Evolutionary conservation across 2,888 invertebrate species (phyloP), one percentile per base, ranked within the genome.

Genomic region (Pristionchus mayeri): DNA sequence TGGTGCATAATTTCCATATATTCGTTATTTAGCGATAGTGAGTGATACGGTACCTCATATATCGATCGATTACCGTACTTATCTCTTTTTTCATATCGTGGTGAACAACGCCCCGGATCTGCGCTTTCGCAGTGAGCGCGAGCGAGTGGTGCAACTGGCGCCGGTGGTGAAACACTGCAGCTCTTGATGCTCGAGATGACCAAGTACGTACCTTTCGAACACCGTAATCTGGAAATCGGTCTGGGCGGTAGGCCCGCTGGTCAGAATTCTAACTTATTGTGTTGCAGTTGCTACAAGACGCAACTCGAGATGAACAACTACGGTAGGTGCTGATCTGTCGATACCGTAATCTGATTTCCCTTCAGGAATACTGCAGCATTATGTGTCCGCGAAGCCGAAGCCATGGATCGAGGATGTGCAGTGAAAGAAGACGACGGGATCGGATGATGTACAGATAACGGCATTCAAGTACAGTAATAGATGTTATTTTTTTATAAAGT

Each of bases 181-280:
- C 92, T 91, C 76, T 93, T 92, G 93, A 78, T 93, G 87, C 76
- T 88, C 24, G 92, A 93, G 79, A 91, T 93, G 91, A 88, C 89
- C 63, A 85, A 86, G 86, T 78, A 27, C 30, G 13, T 67, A 18
- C 57, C 4, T 6, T 11, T 24, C n/a, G 57, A 57, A 13, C 21
- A 57, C 57, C 4, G 57, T 44, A 44, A 44, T 44, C 44, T 44
- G 44, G 44, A 13, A n/a, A n/a, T n/a, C n/a, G 44, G 44, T 44
- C 13, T 6, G 44, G 44, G 13, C 0, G 24, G 18, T 37, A n/a
- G 37, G 37, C n/a, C 40, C 37, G 6, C 18, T 3, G 37, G 37
- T 67, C 21, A 37, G 37, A 60, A 30, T 44, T 24, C 24, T 84
- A 3, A 67, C 40, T 75, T 7, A 13, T 40, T 27, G 30, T 21